Evolutionary conservation across 1,140 invertebrate genomes (phyloP).

Genomic region (Ylistrum balloti): DNA sequence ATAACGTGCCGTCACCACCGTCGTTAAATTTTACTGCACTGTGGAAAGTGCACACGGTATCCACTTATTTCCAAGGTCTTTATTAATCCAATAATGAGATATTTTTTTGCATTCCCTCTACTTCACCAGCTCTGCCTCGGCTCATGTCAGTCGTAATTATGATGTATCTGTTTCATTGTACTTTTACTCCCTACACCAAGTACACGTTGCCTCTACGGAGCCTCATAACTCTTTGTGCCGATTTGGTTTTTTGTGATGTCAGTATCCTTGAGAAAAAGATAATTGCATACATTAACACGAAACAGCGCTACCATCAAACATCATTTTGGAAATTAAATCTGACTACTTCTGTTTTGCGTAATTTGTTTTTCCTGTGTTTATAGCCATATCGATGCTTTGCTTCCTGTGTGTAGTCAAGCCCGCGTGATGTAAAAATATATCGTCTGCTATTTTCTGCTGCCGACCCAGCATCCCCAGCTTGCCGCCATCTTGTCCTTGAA

Average conservation of each 20-base stretch:
- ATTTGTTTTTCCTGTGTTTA: slow-evolving; percentile 16
- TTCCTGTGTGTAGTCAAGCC: not conserved
- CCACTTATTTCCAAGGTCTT: slow-evolving; percentile 3
- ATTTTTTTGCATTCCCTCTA: slow-evolving; percentile 18
- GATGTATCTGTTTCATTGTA: slow-evolving; percentile 2
- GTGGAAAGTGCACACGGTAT: slow-evolving; percentile 22
- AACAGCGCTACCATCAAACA: slow-evolving; percentile 32
- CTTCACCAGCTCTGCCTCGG: not conserved
- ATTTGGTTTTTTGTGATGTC: slow-evolving; percentile 3
- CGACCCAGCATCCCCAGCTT: slow-evolving; percentile 29
- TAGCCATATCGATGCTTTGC: slow-evolving; percentile 32
- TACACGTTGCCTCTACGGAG: slow-evolving; percentile 16
- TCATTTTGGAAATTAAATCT: slow-evolving; percentile 36
- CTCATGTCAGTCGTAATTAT: slow-evolving; percentile 34
- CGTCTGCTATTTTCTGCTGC: slow-evolving; percentile 29
- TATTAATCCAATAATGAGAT: slow-evolving; percentile 18
- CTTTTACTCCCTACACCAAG: slow-evolving; percentile 23
- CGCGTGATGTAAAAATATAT: slow-evolving; percentile 27
- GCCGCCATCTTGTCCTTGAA: slow-evolving; percentile 37
- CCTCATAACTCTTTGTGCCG: slow-evolving; percentile 16
- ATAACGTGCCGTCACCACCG: not conserved
- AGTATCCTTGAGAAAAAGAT: slow-evolving; percentile 15
- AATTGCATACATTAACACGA: slow-evolving; percentile 22
- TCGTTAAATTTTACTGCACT: slow-evolving; percentile 1
- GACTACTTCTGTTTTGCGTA: slow-evolving; percentile 33